Evolutionary conservation across 2,797 vertebrate species (phyloP), one percentile per base, ranked within the genome.

Genomic region (Crenichthys baileyi): DNA sequence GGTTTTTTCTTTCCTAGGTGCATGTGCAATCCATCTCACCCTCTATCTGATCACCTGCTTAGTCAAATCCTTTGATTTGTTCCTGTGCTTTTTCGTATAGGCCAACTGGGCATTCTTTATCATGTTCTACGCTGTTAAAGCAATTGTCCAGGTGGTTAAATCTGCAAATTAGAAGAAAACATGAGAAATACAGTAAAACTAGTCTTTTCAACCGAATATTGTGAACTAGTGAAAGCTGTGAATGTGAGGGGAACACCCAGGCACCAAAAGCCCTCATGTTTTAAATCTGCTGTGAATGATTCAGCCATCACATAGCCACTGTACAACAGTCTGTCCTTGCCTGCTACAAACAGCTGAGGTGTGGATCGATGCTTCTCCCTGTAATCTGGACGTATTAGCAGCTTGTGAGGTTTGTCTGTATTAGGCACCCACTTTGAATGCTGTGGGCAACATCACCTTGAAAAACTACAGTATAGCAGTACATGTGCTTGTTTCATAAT

Each of bases 371-470:
- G 84, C 78, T 6, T 51, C 7, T 0, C 72, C 1, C 79, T 74
- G 68, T 82, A 55, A 83, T 79, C 85, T 73, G 79, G 75, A 84
- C 41, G 11, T 51, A 80, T 84, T 83, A 84, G 50, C 0, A 0
- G 78, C 48, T 73, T 82, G 75, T 58, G 77, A 85, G 88, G 79
- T 85, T 87, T 70, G 75, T 86, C 72, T 81, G 73, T 79, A 75
- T 73, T 74, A 87, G 74, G 71, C 70, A 83, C 70, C 56, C 70
- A 20, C 73, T 74, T 29, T 73, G 65, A 88, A 84, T 81, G 70
- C 72, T 73, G 81, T 55, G 75, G 80, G 79, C 39, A 55, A 26
- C 72, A 84, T 90, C 88, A 88, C 90, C 89, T 89, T 88, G 83
- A 88, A 90, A 81, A 58, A 58, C 80, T 63, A 36, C n/a, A 80